These are phyloP conservation scores for Barbus barbus DNA, from an alignment of 2,113 vertebrate species.

Conservation along the genomic window DNA sequence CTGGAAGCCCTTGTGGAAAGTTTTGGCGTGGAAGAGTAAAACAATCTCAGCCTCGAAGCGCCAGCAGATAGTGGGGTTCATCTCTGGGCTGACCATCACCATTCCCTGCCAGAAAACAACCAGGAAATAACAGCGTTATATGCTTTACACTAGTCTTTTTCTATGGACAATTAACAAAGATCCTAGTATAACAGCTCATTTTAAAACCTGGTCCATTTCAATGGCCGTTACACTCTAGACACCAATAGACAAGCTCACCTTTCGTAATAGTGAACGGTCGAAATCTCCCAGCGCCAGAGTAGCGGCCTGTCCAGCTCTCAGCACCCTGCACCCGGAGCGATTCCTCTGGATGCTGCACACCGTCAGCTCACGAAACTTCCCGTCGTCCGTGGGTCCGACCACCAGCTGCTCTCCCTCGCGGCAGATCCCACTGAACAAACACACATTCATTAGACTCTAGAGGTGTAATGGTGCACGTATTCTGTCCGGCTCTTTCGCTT, in stretches of 20 bases:
- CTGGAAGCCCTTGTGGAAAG: slow-evolving; percentile 96
- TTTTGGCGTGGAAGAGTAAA: slow-evolving; percentile 93
- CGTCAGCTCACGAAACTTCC: slow-evolving; percentile 87
- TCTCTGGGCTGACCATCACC: slow-evolving; percentile 98
- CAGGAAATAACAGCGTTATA: not conserved
- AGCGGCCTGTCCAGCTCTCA: slow-evolving; percentile 93
- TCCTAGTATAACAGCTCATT: not conserved
- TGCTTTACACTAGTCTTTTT: not conserved
- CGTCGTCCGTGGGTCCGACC: slow-evolving; percentile 90
- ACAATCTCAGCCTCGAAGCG: slow-evolving; percentile 97
- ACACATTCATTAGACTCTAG: no score
- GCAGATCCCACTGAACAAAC: slow-evolving; percentile 87
- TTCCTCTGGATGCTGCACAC: slow-evolving; percentile 97
- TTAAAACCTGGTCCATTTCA: not conserved
- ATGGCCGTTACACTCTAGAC: not conserved
- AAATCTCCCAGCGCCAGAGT: slow-evolving; percentile 91
- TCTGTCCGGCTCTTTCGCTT: no score
- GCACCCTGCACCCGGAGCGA: slow-evolving; percentile 91
- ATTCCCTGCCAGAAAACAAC: slow-evolving; percentile 80
- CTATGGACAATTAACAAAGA: not conserved
- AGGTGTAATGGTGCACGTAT: no score
- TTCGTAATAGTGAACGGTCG: slow-evolving; percentile 90
- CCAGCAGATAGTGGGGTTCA: slow-evolving; percentile 96
- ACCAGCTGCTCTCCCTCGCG: slow-evolving; percentile 93
- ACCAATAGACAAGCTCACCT: slow-evolving; percentile 76